Conservation (phyloP, 2,888 invertebrate species). For the Strigamia maritima region DNA sequence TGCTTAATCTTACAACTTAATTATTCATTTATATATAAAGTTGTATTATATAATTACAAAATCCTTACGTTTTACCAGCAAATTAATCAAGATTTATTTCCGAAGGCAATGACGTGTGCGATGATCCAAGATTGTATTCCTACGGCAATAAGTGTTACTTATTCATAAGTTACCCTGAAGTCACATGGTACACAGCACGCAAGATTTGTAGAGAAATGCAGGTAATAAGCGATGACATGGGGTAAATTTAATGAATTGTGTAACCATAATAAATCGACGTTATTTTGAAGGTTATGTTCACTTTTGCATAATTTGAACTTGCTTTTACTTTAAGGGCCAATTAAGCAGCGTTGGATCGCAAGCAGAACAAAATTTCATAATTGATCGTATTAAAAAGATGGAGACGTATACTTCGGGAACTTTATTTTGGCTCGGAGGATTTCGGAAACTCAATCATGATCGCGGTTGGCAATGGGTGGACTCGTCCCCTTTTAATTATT, state of each 20-base stretch:
- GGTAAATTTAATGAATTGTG: background rate
- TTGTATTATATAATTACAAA: too few relatives aligned
- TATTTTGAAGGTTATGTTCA: too few relatives aligned
- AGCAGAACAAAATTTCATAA: constrained; percentile 37
- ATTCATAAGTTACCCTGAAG: constrained; percentile 71
- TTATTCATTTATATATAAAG: too few relatives aligned
- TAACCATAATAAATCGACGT: too few relatives aligned
- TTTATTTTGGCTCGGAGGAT: constrained; percentile 71
- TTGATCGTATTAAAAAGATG: background rate
- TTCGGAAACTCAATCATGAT: constrained; percentile 45
- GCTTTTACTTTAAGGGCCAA: constrained; percentile 8
- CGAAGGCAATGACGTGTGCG: constrained; percentile 63
- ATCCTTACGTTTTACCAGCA: too few relatives aligned
- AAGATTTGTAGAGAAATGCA: constrained; percentile 70
- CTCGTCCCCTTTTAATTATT: constrained; percentile 61
- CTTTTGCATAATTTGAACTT: background rate
- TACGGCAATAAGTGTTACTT: constrained; percentile 72
- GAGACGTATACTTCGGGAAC: constrained; percentile 63
- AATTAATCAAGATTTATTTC: too few relatives aligned
- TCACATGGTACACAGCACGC: constrained; percentile 68
- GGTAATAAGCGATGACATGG: too few relatives aligned
- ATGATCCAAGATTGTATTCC: constrained; percentile 66
- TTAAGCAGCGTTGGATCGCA: constrained; percentile 26
- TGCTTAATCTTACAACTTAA: too few relatives aligned
- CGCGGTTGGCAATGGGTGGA: constrained; percentile 65